phyloP scores from a whole-genome alignment of 2,797 vertebrate genomes.

The Botia kubotai region DNA sequence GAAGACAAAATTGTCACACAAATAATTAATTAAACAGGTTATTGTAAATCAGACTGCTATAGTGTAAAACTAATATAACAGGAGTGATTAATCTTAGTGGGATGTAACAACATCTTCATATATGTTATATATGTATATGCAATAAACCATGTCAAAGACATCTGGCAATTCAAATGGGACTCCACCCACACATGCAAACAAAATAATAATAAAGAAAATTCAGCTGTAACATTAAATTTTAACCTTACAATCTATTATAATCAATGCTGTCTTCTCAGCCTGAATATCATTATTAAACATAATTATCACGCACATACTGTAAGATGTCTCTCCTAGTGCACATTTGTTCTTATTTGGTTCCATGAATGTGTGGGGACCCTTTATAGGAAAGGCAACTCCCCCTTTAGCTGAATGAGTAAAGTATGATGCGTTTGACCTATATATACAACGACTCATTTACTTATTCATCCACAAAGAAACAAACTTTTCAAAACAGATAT shows the following conservation, averaged over 20 bases:
- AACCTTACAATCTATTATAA: not conserved
- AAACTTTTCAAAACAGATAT: not conserved
- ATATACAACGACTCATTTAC: conserved; percentile 10
- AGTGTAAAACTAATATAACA: not conserved
- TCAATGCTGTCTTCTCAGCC: not conserved
- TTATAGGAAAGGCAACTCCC: not conserved
- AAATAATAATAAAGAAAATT: not conserved
- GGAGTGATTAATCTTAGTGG: not conserved
- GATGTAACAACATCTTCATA: not conserved
- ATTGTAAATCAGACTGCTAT: not conserved
- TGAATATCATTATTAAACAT: not conserved
- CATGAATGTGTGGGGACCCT: not conserved
- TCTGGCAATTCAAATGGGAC: not conserved
- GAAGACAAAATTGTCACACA: not conserved
- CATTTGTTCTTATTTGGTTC: not conserved
- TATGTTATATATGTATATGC: not conserved
- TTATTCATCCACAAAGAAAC: not conserved
- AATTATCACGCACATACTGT: not conserved
- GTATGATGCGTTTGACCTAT: conserved; percentile 29
- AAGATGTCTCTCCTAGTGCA: not conserved
- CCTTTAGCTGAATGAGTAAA: not conserved
- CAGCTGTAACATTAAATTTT: not conserved
- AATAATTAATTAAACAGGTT: too few species aligned
- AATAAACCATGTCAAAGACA: not conserved
- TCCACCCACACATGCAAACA: not conserved